Evolutionary conservation across 2,888 invertebrate genomes (phyloP).

Genomic region (Parnassius orleans): DNA sequence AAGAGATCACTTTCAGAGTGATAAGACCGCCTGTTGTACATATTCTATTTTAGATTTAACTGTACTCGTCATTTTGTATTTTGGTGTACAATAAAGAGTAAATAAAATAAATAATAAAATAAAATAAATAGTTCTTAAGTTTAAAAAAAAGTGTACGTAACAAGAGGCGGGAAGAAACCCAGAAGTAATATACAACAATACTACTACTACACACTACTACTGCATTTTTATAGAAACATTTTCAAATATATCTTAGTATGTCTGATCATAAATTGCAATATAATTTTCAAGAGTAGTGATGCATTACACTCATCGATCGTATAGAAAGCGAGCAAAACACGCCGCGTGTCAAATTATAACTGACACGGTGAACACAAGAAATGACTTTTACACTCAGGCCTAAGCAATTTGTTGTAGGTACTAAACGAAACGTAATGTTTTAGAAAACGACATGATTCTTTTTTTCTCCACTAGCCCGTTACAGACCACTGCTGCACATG

Average conservation of each 20-base stretch:
- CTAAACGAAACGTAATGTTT: background rate
- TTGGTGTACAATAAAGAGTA: too few relatives aligned
- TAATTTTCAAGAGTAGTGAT: conserved; percentile 20
- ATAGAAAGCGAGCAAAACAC: conserved; percentile 20
- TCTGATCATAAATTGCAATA: conserved; percentile 13
- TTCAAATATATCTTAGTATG: conserved; percentile 3
- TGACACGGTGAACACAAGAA: conserved; percentile 15
- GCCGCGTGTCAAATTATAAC: conserved; percentile 16
- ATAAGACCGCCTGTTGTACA: too few relatives aligned
- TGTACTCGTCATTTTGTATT: too few relatives aligned
- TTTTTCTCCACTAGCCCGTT: background rate
- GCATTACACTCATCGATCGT: conserved; percentile 19
- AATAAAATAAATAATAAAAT: too few relatives aligned
- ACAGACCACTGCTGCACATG: background rate
- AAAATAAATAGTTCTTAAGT: too few relatives aligned
- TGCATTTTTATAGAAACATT: background rate
- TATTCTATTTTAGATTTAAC: too few relatives aligned
- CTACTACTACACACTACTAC: too few relatives aligned
- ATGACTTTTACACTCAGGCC: background rate
- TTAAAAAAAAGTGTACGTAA: too few relatives aligned
- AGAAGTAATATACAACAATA: too few relatives aligned
- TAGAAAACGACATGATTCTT: too few relatives aligned
- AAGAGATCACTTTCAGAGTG: too few relatives aligned
- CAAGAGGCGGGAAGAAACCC: too few relatives aligned
- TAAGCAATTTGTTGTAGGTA: background rate